phyloP scores from a whole-genome alignment of 2,888 invertebrate genomes.

The Spatulosminthurus flaviceps region DNA sequence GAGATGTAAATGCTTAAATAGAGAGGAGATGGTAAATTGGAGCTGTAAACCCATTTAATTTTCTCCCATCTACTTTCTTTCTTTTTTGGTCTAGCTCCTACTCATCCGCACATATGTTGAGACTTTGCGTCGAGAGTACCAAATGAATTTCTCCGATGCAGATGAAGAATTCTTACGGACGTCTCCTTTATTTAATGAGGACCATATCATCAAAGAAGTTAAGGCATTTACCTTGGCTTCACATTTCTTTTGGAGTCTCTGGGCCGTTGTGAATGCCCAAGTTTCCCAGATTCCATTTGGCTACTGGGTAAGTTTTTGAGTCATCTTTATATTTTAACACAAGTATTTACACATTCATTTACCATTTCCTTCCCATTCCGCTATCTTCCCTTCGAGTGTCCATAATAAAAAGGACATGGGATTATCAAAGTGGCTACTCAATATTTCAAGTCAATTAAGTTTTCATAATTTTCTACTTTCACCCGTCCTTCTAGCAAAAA shows the following conservation, averaged over 20 bases:
- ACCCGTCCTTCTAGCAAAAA: too few relatives aligned
- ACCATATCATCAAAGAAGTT: constrained; percentile 78
- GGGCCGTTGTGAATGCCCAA: constrained; percentile 89
- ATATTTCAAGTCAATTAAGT: too few relatives aligned
- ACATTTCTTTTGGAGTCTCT: constrained; percentile 93
- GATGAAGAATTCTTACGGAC: constrained; percentile 65
- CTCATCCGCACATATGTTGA: constrained; percentile 73
- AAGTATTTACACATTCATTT: too few relatives aligned
- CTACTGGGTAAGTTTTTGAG: constrained; percentile 80
- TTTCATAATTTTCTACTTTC: too few relatives aligned
- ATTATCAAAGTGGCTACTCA: too few relatives aligned
- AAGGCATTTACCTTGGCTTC: constrained; percentile 85
- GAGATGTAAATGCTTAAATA: too few relatives aligned
- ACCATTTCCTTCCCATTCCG: too few relatives aligned
- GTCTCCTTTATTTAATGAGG: constrained; percentile 68
- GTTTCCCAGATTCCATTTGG: constrained; percentile 91
- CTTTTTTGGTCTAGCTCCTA: constrained; percentile 64
- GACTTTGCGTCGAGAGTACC: constrained; percentile 67
- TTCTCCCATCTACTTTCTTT: neutral
- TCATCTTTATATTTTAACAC: neutral
- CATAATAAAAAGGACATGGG: too few relatives aligned
- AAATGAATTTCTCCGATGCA: constrained; percentile 59
- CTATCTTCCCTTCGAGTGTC: too few relatives aligned
- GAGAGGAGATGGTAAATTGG: too few relatives aligned
- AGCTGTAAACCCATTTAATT: too few relatives aligned